phyloP scores from a whole-genome alignment of 2,113 vertebrate species.

The Passer montanus region DNA sequence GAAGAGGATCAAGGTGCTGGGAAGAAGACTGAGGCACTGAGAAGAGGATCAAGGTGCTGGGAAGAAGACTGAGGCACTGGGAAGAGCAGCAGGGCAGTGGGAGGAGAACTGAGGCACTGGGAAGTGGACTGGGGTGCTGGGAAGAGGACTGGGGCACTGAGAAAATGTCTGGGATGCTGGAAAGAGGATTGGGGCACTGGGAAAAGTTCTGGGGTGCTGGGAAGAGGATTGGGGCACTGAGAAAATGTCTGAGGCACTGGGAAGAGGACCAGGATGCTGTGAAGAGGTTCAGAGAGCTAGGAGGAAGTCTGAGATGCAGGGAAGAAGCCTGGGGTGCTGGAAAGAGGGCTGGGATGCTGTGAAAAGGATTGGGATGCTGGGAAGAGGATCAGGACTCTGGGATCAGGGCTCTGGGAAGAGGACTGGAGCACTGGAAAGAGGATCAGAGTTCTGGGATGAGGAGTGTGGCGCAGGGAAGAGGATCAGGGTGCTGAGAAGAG shows the following conservation, averaged over 20 bases:
- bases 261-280: rapidly evolving
- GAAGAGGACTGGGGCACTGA: rapidly evolving
- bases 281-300: rapidly evolving
- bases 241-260: no score
- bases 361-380: rapidly evolving
- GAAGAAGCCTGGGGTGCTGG: rapidly evolving
- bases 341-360: rapidly evolving
- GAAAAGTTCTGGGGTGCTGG: rapidly evolving
- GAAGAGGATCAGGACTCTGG: rapidly evolving
- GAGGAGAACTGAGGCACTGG: no score
- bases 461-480: rapidly evolving
- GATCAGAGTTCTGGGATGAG: rapidly evolving
- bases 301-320: rapidly evolving
- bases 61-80: rapidly evolving
- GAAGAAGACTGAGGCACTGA: not conserved
- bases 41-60: no score
- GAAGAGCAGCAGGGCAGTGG: not conserved
- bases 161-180: rapidly evolving
- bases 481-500: no score
- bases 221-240: rapidly evolving
- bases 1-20: rapidly evolving
- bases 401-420: not conserved
- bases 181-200: no score
- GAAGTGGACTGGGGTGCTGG: no score
- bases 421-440: no score